Evolutionary conservation across 2,113 vertebrate species (phyloP), one percentile per base, ranked within the genome.

Genomic region (Bucco capensis): DNA sequence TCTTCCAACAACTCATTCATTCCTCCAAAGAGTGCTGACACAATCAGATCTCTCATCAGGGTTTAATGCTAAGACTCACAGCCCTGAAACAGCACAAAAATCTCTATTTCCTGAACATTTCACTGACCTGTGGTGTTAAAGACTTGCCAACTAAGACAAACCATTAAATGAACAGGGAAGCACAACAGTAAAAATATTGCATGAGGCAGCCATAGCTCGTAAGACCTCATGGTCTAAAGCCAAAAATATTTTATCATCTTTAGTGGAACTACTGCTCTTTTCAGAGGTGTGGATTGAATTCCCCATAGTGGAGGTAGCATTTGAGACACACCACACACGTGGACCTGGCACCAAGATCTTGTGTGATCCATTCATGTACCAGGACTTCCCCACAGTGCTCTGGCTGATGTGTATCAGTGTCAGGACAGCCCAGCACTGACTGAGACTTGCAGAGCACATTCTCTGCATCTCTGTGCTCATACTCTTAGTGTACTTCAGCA

Each of bases 31-130:
- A 95, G 76, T 81, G 93, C 95, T 86, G 95, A 93, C 94, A 70
- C 42, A 69, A 67, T 96, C 92, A 83, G 69, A 79, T 81, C 47
- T 93, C 91, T 86, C 89, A 56, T 71, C 37, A 19, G 70, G 82
- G 81, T 92, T 89, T 87, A 93, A 87, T 33, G 78, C 77, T 74
- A 79, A 54, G 62, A 91, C n/a, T 92, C 49, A 81, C 58, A 87
- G 90, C 92, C 81, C 88, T 53, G 73, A 92, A 96, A 72, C 58
- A 72, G 50, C n/a, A 91, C 96, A 87, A 83, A 96, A 86, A 84
- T 88, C 70, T 66, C 86, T 65, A 73, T 92, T 86, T 91, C 86
- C 89, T 80, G 93, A 82, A 75, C 31, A 10, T 81, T 64, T 58
- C 24, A 38, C 79, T 92, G 90, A 66, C 46, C 83, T 92, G 23